These are phyloP conservation scores for Pharmacophagus antenor DNA, from an alignment of 2,888 invertebrate genomes.

Conservation along the genomic window DNA sequence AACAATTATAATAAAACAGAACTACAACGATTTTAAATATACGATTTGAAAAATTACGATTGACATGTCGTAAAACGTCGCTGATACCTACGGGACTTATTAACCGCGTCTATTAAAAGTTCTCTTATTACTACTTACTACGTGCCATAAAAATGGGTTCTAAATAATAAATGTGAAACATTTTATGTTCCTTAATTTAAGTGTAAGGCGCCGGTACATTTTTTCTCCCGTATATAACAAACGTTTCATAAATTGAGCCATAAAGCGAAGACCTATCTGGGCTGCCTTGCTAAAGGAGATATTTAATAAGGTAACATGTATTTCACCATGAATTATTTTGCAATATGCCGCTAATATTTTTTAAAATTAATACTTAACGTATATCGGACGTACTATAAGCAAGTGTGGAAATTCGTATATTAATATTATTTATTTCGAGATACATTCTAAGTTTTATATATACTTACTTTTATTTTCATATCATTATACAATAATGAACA, in stretches of 20 bases:
- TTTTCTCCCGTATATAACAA: constrained; percentile 63
- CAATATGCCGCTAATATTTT: constrained; percentile 45
- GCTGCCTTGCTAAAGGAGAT: constrained; percentile 59
- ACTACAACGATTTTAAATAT: constrained; percentile 1
- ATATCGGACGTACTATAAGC: constrained; percentile 33
- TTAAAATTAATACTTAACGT: constrained; percentile 51
- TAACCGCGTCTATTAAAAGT: constrained; percentile 39
- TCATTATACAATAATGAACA: too few relatives aligned
- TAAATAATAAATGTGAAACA: constrained; percentile 37
- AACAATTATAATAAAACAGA: not conserved
- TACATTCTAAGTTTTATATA: too few relatives aligned
- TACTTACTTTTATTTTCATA: too few relatives aligned
- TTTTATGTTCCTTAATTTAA: constrained; percentile 50
- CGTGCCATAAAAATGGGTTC: constrained; percentile 24
- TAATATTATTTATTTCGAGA: not conserved
- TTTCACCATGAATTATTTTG: constrained; percentile 65
- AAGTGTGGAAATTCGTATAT: not conserved
- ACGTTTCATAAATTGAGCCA: constrained; percentile 71
- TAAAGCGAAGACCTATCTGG: constrained; percentile 63
- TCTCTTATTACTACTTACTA: constrained; percentile 15
- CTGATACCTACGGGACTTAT: constrained; percentile 43
- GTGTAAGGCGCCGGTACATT: constrained; percentile 57
- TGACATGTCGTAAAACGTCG: constrained; percentile 45
- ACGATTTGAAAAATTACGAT: not conserved
- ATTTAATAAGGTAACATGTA: constrained; percentile 73